phyloP scores from a whole-genome alignment of 2,797 vertebrate genomes.

The Aplochiton taeniatus region DNA sequence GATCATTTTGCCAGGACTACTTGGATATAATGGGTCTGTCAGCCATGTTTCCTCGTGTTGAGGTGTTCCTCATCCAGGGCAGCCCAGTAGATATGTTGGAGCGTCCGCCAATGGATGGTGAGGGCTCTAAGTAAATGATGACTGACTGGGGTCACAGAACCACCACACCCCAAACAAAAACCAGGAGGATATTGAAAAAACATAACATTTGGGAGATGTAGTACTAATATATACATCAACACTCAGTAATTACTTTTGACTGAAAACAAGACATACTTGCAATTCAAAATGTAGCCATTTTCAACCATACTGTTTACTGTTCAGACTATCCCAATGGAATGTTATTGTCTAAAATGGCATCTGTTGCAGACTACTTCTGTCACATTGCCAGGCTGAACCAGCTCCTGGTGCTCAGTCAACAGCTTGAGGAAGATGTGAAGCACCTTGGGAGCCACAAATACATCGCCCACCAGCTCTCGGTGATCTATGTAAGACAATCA shows the following conservation, averaged over 20 bases:
- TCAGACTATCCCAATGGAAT: no score
- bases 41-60: conserved; percentile 80
- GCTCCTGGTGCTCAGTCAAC: conserved; percentile 81
- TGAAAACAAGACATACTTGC: no score
- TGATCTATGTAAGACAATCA: conserved; percentile 75
- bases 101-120: conserved; percentile 79
- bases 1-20: conserved; percentile 71
- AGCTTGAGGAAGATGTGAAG: conserved; percentile 80
- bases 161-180: no score
- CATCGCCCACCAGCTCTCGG: conserved; percentile 83
- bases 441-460: conserved; percentile 85
- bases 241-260: no score
- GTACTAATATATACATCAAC: no score
- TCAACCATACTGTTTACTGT: no score
- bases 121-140: conserved; percentile 25
- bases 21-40: conserved; percentile 81
- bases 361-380: conserved; percentile 75
- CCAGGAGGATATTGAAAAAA: background rate
- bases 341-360: no score
- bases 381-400: conserved; percentile 82
- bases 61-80: conserved; percentile 84
- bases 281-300: no score
- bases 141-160: background rate
- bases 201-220: no score
- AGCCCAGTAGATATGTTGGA: conserved; percentile 84